Base-by-base conservation (phyloP, 1,140 invertebrate genomes). In the Megalopta genalis region DNA sequence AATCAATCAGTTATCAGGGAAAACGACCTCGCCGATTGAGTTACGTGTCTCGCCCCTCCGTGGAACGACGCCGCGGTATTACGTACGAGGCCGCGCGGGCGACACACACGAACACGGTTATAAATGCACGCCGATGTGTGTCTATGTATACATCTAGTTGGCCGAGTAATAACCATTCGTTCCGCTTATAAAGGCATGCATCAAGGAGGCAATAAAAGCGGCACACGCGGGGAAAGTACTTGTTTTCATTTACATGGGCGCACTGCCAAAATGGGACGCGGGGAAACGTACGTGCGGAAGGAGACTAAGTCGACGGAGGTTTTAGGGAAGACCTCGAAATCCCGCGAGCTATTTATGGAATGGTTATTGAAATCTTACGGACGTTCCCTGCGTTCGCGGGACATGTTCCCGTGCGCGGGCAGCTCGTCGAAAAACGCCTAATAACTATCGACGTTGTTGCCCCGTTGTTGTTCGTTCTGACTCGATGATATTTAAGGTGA, bases 211-310 rank as follows among this genome's bases (percentile, higher is more conserved):
- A 90, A 90, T 91, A 90, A 91, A 86, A 86, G 85, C 82, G 71
- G 87, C 86, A 78, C 70, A 79, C 81, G 84, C 66, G 83, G 84
- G 80, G 79, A 88, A 90, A 90, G 87, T 91, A 91, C 90, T 92
- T 91, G 91, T 92, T 91, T 90, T 91, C 90, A 91, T 91, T 92
- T 91, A 87, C 89, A 91, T 91, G 89, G 90, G 90, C 91, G 78
- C 81, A 74, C 72, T 88, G 90, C 90, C 90, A 91, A 90, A 89
- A 89, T 83, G 83, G 82, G 82, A 86, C 73, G 82, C 81, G 1
- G 14, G 37, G 54, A 27, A 46, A 52, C 64, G 65, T 73, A 74
- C 37, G 39, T 16, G 49, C 52, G 62, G 23, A 57, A 72, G 37
- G 27, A 64, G 54, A 67, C 21, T 67, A 46, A 75, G 64, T 46